Evolutionary conservation across 2,888 invertebrate species (phyloP).

Genomic region (Pterostichus madidus): DNA sequence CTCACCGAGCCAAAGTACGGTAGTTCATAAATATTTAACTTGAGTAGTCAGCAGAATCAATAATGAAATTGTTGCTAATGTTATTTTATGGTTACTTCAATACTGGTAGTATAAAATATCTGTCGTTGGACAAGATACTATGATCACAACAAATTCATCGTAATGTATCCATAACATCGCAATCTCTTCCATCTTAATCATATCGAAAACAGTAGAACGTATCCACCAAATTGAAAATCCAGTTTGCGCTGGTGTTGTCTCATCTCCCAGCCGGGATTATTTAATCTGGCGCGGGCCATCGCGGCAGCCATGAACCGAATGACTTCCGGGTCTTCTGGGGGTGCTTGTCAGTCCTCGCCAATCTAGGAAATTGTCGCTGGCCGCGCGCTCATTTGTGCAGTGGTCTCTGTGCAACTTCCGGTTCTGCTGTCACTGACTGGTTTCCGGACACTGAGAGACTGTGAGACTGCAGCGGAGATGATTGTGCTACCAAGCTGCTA

Average conservation of each 20-base stretch:
- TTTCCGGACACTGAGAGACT: too few relatives aligned
- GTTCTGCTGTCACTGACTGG: too few relatives aligned
- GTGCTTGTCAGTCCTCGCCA: conserved; percentile 65
- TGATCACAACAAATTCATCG: background rate
- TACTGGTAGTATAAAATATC: too few relatives aligned
- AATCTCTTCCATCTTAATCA: conserved; percentile 32
- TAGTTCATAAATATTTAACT: too few relatives aligned
- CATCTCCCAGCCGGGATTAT: conserved; percentile 49
- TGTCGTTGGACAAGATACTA: too few relatives aligned
- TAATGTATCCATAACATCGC: background rate
- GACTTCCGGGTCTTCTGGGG: conserved; percentile 65
- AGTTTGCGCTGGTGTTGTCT: background rate
- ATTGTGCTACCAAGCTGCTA: too few relatives aligned
- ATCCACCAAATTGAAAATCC: conserved; percentile 44
- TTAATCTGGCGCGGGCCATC: conserved; percentile 57
- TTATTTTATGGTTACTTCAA: too few relatives aligned
- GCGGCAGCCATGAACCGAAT: conserved; percentile 54
- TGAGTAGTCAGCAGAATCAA: too few relatives aligned
- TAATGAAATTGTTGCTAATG: too few relatives aligned
- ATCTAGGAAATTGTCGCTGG: conserved; percentile 64
- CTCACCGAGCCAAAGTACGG: too few relatives aligned
- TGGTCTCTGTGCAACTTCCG: too few relatives aligned
- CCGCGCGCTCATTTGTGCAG: conserved; percentile 51
- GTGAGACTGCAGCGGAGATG: too few relatives aligned
- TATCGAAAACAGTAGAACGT: conserved; percentile 3